phyloP scores from a whole-genome alignment of 1,140 invertebrate species.

The Metopolophium dirhodum region DNA sequence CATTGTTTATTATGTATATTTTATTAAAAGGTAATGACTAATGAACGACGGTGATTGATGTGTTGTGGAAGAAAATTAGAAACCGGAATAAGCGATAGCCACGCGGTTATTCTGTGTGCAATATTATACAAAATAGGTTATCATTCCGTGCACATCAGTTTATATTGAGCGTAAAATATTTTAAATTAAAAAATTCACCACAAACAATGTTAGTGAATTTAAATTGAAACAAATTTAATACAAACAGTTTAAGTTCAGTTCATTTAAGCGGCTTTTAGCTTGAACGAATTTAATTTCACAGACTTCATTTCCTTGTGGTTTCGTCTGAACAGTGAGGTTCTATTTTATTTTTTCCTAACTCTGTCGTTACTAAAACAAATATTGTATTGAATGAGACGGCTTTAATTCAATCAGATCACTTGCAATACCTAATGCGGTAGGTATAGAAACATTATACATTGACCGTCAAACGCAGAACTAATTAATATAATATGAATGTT shows the following conservation, averaged over 20 bases:
- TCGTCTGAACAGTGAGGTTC: background rate
- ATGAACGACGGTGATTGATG: background rate
- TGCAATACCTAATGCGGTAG: background rate
- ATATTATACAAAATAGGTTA: slow-evolving; percentile 4
- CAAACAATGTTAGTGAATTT: background rate
- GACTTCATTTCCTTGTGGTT: background rate
- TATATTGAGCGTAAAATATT: slow-evolving; percentile 3
- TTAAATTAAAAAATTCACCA: background rate
- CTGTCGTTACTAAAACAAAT: background rate
- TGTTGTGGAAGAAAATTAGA: background rate
- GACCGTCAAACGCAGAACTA: background rate
- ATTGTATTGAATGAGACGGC: background rate
- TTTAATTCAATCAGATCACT: slow-evolving; percentile 5
- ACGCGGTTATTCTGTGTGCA: too few relatives aligned
- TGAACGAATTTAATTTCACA: slow-evolving; percentile 10
- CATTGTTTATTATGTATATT: slow-evolving; percentile 10
- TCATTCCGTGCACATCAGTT: background rate
- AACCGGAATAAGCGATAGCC: background rate
- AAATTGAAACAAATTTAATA: slow-evolving; percentile 1
- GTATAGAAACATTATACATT: background rate
- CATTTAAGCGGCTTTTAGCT: slow-evolving; percentile 14
- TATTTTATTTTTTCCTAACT: background rate
- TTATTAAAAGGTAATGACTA: background rate
- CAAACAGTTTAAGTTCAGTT: background rate
- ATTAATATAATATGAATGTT: background rate